These are phyloP conservation scores for Drosophila pseudotakahashii DNA, from an alignment of 2,888 invertebrate genomes.

Conservation along the genomic window DNA sequence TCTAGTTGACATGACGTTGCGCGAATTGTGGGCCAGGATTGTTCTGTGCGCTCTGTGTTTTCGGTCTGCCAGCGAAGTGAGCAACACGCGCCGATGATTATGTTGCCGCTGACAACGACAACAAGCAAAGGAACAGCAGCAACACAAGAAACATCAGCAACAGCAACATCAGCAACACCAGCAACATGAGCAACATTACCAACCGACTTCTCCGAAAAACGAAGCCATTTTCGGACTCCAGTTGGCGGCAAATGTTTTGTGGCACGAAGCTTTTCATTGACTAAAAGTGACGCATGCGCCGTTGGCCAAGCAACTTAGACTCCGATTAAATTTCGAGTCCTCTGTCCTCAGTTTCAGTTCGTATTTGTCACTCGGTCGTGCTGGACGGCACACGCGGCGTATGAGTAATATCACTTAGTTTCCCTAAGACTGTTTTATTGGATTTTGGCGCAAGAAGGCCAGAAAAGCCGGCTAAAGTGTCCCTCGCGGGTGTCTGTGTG, in stretches of 20 bases:
- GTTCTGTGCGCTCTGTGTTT: conserved; percentile 36
- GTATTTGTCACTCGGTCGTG: conserved; percentile 68
- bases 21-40: conserved; percentile 71
- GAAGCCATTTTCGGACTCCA: conserved; percentile 52
- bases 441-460: conserved; percentile 67
- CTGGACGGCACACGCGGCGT: conserved; percentile 58
- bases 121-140: conserved; percentile 9
- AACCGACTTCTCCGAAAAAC: conserved; percentile 61
- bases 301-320: conserved; percentile 5
- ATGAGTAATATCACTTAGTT: conserved; percentile 40
- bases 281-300: conserved; percentile 71
- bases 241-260: conserved; percentile 57
- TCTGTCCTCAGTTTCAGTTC: conserved; percentile 56
- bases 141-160: conserved; percentile 7
- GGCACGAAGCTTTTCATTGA: conserved; percentile 71
- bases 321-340: conserved; percentile 18
- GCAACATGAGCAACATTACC: conserved; percentile 11
- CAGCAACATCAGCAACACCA: conserved; percentile 11
- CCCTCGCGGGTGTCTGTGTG: conserved; percentile 19
- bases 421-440: conserved; percentile 54
- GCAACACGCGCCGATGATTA: conserved; percentile 78
- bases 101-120: conserved; percentile 69
- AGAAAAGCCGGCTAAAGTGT: conserved; percentile 72
- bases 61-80: conserved; percentile 64
- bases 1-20: conserved; percentile 75